Percentiles rank a stretch among this genome's conserved stretches.
Evolutionary conservation across 2,888 invertebrate species (phyloP).

Genomic region (Drosophila maculinotata): DNA sequence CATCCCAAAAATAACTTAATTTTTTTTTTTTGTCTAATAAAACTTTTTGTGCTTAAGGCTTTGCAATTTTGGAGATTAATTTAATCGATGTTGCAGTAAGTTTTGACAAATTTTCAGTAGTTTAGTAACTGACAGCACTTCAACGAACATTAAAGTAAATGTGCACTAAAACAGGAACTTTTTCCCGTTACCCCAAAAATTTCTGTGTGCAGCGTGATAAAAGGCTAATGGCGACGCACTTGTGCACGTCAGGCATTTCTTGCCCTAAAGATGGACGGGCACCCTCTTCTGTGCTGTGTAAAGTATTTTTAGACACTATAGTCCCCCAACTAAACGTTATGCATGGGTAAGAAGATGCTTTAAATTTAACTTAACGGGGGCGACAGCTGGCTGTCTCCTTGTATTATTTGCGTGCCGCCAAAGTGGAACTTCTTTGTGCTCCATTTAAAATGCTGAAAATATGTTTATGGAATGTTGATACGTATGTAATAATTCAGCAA

Average conservation of each 20-base stretch:
- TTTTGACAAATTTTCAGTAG: slow-evolving; percentile 15
- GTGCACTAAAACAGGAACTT: slow-evolving; percentile 12
- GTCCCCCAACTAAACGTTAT: slow-evolving; percentile 17
- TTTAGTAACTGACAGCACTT: neutral
- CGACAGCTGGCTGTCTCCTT: slow-evolving; percentile 23
- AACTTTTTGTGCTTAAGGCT: no score
- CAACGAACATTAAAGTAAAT: slow-evolving; percentile 8
- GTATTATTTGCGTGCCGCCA: slow-evolving; percentile 8
- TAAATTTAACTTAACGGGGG: slow-evolving; percentile 24
- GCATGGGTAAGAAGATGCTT: neutral
- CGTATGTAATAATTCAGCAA: no score
- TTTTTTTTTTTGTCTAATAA: no score
- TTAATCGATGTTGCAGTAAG: no score
- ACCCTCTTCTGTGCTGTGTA: neutral
- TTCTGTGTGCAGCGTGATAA: slow-evolving; percentile 6
- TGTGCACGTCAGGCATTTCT: slow-evolving; percentile 33
- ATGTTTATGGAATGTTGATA: slow-evolving; percentile 53
- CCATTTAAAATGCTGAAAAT: slow-evolving; percentile 45
- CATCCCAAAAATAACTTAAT: no score
- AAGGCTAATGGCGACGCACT: slow-evolving; percentile 37
- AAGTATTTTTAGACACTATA: slow-evolving; percentile 34
- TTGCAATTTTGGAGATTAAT: no score
- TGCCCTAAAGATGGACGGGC: neutral
- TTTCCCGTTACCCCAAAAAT: slow-evolving; percentile 20
- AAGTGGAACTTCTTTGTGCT: slow-evolving; percentile 35